Conservation (phyloP, 2,797 vertebrate species). For the Meda fulgida region DNA sequence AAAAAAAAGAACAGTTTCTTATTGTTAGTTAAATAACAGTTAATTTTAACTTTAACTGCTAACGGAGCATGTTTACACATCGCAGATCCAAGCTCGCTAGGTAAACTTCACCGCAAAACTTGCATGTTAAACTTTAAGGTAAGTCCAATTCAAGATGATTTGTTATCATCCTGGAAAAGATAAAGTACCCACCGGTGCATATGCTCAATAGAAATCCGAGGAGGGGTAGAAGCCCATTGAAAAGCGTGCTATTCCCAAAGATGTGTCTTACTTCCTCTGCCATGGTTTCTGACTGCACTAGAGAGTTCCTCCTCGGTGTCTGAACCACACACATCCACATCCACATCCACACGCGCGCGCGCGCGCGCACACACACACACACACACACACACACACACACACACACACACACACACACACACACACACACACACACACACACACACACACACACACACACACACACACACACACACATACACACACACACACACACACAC, state of each 20-base stretch:
- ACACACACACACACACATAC: not conserved
- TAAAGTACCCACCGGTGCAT: slow-evolving; percentile 73
- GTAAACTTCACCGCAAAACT: slow-evolving; percentile 40
- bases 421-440: not conserved
- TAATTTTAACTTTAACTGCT: not conserved
- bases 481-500: too few species aligned
- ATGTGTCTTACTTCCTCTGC: slow-evolving; percentile 65
- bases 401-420: too few species aligned
- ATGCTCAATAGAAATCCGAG: slow-evolving; percentile 68
- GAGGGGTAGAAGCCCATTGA: slow-evolving; percentile 60
- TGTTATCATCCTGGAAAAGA: slow-evolving; percentile 43
- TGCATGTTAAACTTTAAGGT: slow-evolving; percentile 57
- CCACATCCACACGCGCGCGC: too few species aligned
- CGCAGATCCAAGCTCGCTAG: not conserved
- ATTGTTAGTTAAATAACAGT: not conserved
- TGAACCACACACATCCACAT: not conserved
- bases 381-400: not conserved
- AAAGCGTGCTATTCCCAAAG: slow-evolving; percentile 61
- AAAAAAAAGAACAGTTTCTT: too few species aligned
- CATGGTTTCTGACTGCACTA: slow-evolving; percentile 70
- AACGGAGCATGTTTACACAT: not conserved
- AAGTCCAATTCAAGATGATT: slow-evolving; percentile 14
- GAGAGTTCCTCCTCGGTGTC: slow-evolving; percentile 18
- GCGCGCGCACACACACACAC: not conserved
- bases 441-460: not conserved